These are phyloP conservation scores for Melanocharis versteri DNA, from an alignment of 2,113 vertebrate species.

Conservation along the genomic window DNA sequence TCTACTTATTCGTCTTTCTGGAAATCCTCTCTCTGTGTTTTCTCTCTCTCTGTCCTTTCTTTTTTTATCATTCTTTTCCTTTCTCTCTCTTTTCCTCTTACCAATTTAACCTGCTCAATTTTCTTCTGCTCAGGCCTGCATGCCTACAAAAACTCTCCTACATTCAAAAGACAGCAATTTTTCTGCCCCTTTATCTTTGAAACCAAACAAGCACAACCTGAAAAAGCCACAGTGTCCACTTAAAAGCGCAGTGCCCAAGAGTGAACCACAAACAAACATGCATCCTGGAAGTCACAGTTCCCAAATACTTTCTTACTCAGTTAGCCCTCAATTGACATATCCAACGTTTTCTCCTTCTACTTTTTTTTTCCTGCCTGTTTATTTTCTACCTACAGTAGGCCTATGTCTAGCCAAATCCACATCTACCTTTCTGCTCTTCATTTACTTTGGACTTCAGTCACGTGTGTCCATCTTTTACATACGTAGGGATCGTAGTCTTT, in stretches of 20 bases:
- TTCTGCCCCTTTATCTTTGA: neutral
- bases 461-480: neutral
- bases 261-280: neutral
- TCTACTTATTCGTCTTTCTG: neutral
- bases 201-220: neutral
- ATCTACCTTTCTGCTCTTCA: neutral
- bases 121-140: neutral
- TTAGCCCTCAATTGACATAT: neutral
- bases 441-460: neutral
- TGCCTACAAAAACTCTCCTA: neutral
- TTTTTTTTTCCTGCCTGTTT: neutral
- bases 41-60: neutral
- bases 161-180: neutral
- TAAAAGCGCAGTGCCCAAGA: neutral
- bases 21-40: neutral
- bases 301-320: neutral
- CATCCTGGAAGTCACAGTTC: neutral
- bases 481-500: neutral
- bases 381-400: neutral
- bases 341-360: fast-evolving
- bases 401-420: neutral
- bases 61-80: neutral
- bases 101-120: neutral
- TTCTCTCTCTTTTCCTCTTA: neutral
- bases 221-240: neutral